Conservation (phyloP, 2,888 invertebrate species). For the Diogma glabrata region DNA sequence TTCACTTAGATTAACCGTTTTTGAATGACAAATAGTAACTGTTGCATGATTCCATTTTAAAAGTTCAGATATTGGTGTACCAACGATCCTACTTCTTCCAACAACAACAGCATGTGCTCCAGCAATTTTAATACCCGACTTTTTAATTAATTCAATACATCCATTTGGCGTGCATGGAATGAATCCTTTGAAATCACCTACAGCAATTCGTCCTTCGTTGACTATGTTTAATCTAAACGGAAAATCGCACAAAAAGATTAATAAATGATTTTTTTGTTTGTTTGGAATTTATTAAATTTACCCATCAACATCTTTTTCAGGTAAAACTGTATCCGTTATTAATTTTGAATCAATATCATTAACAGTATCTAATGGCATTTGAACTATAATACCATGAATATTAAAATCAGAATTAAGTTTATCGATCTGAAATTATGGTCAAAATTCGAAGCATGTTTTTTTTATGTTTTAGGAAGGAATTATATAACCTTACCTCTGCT, state of each 20-base stretch:
- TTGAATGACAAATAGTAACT: conserved; percentile 94
- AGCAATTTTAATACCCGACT: conserved; percentile 60
- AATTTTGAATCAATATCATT: conserved; percentile 74
- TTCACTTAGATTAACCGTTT: conserved; percentile 68
- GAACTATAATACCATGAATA: conserved; percentile 92
- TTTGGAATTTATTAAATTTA: conserved; percentile 33
- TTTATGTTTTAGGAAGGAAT: no score
- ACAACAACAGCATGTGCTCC: conserved; percentile 87
- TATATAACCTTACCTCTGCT: no score
- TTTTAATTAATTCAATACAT: conserved; percentile 81
- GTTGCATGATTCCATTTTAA: conserved; percentile 96
- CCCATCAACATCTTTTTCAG: conserved; percentile 94
- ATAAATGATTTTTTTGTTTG: conserved; percentile 3
- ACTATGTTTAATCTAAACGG: conserved; percentile 66
- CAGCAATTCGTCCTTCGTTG: conserved; percentile 86
- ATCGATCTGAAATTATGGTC: conserved; percentile 27
- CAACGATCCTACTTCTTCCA: conserved; percentile 96
- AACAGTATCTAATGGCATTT: conserved; percentile 84
- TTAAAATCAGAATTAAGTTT: conserved; percentile 67
- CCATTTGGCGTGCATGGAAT: conserved; percentile 96
- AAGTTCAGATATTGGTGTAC: conserved; percentile 87
- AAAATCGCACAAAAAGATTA: conserved; percentile 17
- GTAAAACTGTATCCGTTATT: conserved; percentile 76
- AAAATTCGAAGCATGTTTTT: no score
- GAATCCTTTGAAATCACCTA: conserved; percentile 82